Base-by-base conservation (phyloP, 2,888 invertebrate genomes). In the Papilio protenor region DNA sequence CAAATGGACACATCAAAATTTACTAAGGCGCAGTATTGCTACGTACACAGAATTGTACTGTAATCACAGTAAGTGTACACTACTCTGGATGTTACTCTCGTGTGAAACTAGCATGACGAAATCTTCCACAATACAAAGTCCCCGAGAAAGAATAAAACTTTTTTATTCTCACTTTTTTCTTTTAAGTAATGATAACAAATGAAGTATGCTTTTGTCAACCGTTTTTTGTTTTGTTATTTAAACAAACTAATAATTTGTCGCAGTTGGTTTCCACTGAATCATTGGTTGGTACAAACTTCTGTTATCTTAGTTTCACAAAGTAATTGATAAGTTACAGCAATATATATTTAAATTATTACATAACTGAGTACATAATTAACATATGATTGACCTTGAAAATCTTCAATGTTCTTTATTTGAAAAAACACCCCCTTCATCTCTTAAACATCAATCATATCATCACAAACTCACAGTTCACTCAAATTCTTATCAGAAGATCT, bases 101-200 rank as follows among this genome's bases (percentile, higher is more conserved):
- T 27, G 16, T 27, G 27, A 27, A 14, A 8, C 8, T 0, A 27
- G 27, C 61, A 61, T 61, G 61, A 69, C 21, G 45, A 69, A 45
- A 66, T 66, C 66, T 66, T 45, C 12, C 66, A 45, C 45, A 69
- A 69, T 21, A 69, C 66, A 45, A 64, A 66, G 66, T 69, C 66
- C 45, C n/a, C 45, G 45, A 3, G 12, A n/a, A 40, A 69, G 66
- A 69, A 69, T 45, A 21, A 69, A 69, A 69, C 66, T 69, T 69
- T 69, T 18, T 21, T 40, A 40, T 8, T 8, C 8, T 12, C 21
- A 10, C 40, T 69, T 21, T 45, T 45, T 66, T 40, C 10, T 45
- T 66, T 69, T 69, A n/a, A 12, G 12, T 69, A 45, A 69, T 45
- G 40, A n/a, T 69, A 45, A 69, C 40, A 69, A 69, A 45, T 69